Evolutionary conservation across 2,888 invertebrate species (phyloP).

Genomic region (Quadriops clusia): DNA sequence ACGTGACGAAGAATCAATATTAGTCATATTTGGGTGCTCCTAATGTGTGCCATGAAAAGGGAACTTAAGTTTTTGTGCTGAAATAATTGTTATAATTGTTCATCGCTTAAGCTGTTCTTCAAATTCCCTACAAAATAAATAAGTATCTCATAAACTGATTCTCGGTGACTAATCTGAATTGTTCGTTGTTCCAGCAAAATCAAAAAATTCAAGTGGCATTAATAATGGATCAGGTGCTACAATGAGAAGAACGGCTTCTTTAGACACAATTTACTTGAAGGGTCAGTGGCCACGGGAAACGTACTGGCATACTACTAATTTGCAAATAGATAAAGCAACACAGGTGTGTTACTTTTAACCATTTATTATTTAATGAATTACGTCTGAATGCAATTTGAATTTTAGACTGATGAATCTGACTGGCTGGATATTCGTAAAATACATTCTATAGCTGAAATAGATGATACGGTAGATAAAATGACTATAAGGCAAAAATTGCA

Average conservation of each 20-base stretch:
- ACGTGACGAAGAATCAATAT: too few species aligned
- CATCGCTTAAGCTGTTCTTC: too few species aligned
- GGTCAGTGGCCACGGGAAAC: slow-evolving; percentile 67
- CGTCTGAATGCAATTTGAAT: not conserved
- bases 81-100: too few species aligned
- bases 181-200: slow-evolving; percentile 34
- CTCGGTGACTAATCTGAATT: too few species aligned
- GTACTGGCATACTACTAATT: too few species aligned
- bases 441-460: slow-evolving; percentile 40
- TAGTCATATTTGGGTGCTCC: too few species aligned
- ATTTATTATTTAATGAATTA: slow-evolving; percentile 2
- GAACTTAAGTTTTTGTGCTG: too few species aligned
- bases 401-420: slow-evolving; percentile 56
- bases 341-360: slow-evolving; percentile 43
- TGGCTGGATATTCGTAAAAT: slow-evolving; percentile 39
- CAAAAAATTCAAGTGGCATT: slow-evolving; percentile 39
- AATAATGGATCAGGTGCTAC: slow-evolving; percentile 40
- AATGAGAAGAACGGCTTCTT: slow-evolving; percentile 64
- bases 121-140: too few species aligned
- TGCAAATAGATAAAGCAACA: slow-evolving; percentile 68
- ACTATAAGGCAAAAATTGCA: slow-evolving; percentile 44
- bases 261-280: slow-evolving; percentile 67
- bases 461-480: slow-evolving; percentile 49
- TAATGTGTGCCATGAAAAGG: too few species aligned
- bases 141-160: too few species aligned